Evolutionary conservation across 2,888 invertebrate species (phyloP).

Genomic region (Chrysolina americana): DNA sequence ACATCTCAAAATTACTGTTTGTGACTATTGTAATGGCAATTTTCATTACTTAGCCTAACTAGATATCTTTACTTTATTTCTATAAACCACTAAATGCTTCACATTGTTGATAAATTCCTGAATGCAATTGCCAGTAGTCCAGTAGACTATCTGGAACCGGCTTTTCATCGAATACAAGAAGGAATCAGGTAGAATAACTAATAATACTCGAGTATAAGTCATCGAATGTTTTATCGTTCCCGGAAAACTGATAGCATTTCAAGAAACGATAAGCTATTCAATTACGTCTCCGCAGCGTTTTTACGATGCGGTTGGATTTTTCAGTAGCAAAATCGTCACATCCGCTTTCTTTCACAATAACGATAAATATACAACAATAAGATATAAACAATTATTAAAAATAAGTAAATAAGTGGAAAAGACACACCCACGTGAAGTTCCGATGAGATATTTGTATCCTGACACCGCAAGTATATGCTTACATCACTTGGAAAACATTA

Average conservation of each 20-base stretch:
- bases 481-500: too few relatives aligned
- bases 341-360: conserved; percentile 17
- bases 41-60: too few relatives aligned
- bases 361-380: conserved; percentile 3
- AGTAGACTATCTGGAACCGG: not conserved
- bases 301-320: conserved; percentile 19
- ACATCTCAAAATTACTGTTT: too few relatives aligned
- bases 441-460: not conserved
- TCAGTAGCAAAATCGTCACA: not conserved
- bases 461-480: not conserved
- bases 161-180: not conserved
- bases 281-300: not conserved
- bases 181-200: not conserved
- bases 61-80: too few relatives aligned
- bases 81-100: too few relatives aligned
- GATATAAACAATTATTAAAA: not conserved
- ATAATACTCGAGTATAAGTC: not conserved
- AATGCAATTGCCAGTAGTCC: too few relatives aligned
- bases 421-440: not conserved
- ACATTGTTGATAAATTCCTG: too few relatives aligned
- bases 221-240: conserved; percentile 1
- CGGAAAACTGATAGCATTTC: conserved; percentile 13
- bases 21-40: too few relatives aligned
- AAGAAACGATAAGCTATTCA: conserved; percentile 7
- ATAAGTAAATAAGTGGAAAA: not conserved